These are phyloP conservation scores for Isaurus tuberculatus DNA, from an alignment of 92 coral and sea anemone species.

Conservation along the genomic window DNA sequence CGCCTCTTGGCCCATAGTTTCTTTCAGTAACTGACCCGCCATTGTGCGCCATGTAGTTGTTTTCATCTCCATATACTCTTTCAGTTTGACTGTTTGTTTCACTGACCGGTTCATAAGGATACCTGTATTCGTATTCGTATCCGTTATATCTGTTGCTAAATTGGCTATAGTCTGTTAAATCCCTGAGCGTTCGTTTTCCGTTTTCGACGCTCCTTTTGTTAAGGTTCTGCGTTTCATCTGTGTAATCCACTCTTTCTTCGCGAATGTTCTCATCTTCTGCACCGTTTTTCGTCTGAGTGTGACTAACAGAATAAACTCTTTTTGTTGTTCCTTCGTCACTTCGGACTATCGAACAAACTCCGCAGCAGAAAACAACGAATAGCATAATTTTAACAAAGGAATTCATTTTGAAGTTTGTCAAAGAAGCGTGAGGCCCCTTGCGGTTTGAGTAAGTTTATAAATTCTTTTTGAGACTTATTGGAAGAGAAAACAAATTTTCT, in stretches of 20 bases:
- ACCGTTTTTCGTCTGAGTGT: not conserved
- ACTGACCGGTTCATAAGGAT: not conserved
- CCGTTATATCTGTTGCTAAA: not conserved
- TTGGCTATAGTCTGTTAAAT: slow-evolving; percentile 28
- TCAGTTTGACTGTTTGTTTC: not conserved
- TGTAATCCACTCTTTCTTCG: slow-evolving; percentile 33
- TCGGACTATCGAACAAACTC: not conserved
- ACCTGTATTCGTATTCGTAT: not conserved
- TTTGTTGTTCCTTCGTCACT: not conserved
- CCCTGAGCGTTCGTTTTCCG: not conserved
- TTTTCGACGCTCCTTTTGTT: slow-evolving; percentile 4
- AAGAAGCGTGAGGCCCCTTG: not conserved
- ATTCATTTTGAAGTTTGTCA: not conserved
- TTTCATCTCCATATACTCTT: slow-evolving; percentile 22
- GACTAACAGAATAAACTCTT: not conserved
- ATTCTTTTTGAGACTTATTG: not conserved
- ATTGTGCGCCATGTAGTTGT: slow-evolving; percentile 39
- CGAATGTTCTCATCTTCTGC: slow-evolving; percentile 3
- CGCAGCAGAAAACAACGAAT: slow-evolving; percentile 6
- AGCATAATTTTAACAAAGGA: not conserved
- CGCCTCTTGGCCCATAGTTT: slow-evolving; percentile 67
- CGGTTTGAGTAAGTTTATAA: not conserved
- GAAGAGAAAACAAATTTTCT: slow-evolving; percentile 16
- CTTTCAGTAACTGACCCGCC: slow-evolving; percentile 46
- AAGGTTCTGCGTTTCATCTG: slow-evolving; percentile 11